Base-by-base conservation (phyloP, 2,888 invertebrate genomes). In the Ypsolopha scabrella region DNA sequence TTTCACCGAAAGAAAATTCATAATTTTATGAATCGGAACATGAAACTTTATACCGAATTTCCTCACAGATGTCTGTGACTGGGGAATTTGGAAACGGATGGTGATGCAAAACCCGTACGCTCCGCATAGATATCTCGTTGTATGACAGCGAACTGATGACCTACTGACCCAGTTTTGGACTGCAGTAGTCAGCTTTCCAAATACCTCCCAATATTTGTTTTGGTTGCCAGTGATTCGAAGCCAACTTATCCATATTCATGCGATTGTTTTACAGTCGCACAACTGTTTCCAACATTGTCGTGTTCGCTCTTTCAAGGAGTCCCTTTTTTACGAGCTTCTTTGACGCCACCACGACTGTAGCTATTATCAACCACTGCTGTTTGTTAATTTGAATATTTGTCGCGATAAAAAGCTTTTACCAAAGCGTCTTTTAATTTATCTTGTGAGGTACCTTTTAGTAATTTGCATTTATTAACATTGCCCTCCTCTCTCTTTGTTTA, bases 61-160 rank as follows among this genome's bases (percentile, higher is more conserved):
- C 34, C 8, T 34, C 24, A 9, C 9, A 11, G 41, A 51, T 52
- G 37, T 46, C 47, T 34, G 10, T 14, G 37, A 34, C 39, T 54
- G 54, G 63, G 60, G 63, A 66, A 67, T 71, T 72, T 57, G 65
- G 67, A 62, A 66, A 62, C 60, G 60, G 65, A 65, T 60, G 60
- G 62, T 68, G 73, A 72, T 78, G 68, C 70, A 70, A 74, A 68
- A 68, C 63, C 65, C 70, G 67, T 64, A 65, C 65, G 65, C 63
- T 67, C 77, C 73, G 80, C 78, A 79, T 73, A 72, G 73, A 78
- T 81, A 80, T 76, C 76, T 77, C 81, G 77, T 75, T 80, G 77
- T 80, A 74, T 77, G 81, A 74, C 78, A 73, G 65, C 62, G 65
- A 69, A 72, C 70, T 73, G 72, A 75, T 78, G 82, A 75, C 85